Base-by-base conservation (phyloP, 1,140 invertebrate species). In the Agraylea sexmaculata region DNA sequence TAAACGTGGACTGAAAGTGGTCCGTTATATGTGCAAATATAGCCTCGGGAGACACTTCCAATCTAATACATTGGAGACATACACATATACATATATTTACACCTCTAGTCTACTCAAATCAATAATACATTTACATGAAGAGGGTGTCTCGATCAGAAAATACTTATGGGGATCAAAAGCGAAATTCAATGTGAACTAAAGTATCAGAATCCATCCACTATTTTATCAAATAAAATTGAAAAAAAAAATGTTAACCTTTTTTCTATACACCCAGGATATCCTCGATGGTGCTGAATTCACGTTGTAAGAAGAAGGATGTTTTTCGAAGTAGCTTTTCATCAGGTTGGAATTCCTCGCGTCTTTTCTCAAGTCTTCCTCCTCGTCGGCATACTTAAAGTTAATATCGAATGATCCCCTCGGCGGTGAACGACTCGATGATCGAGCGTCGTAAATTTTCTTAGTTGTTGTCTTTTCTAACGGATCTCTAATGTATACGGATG, bases 171-270 rank as follows among this genome's bases (percentile, higher is more conserved):
- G n/a, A n/a, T n/a, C n/a, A n/a, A n/a, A n/a, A n/a, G n/a, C n/a
- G n/a, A n/a, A n/a, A n/a, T n/a, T n/a, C n/a, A n/a, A n/a, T n/a
- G n/a, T n/a, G n/a, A n/a, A n/a, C n/a, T n/a, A n/a, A n/a, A n/a
- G n/a, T n/a, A n/a, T n/a, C 41, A 31, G 29, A 33, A 36, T 15
- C 8, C n/a, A 15, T 8, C 13, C 13, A 8, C 11, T 1, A 4
- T 3, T 39, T 11, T 10, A 22, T n/a, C 10, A n/a, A 2, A 32
- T 19, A 10, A 12, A 17, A 11, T 17, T 12, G 23, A 15, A 34
- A 12, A 22, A 41, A 6, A n/a, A n/a, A n/a, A n/a, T n/a, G n/a
- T n/a, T n/a, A n/a, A 45, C 43, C 43, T 40, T 45, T 18, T 45
- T 40, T 13, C 25, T 45, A 33, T 33, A 28, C 2, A 12, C 31